Base-by-base conservation (phyloP, 2,797 vertebrate genomes). In the Cottoperca gobio region DNA sequence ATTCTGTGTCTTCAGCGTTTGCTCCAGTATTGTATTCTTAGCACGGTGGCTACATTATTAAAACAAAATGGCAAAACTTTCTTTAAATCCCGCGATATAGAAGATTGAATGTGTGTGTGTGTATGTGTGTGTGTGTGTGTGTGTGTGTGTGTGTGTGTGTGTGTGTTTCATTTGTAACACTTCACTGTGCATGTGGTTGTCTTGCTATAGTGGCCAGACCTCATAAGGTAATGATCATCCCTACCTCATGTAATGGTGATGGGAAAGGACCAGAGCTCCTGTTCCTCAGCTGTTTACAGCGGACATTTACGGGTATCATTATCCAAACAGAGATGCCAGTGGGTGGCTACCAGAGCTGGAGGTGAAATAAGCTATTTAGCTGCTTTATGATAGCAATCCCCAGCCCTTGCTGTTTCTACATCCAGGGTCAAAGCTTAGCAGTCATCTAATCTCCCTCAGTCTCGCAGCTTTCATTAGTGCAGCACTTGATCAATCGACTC, bases 351-450 rank as follows among this genome's bases (percentile, higher is more conserved):
- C 92, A 94, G 95, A 94, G 95, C 93, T 93, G 89, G 94, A 95
- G 95, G 94, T 95, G 91, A 94, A 95, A 94, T 93, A 93, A 94
- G 91, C 94, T 88, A 93, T 95, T 95, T 95, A 94, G 92, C 88
- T 88, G 70, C 92, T 95, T 96, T 94, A 94, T 94, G 95, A 94
- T 84, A 88, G 92, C 92, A 81, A 90, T 90, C 89, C 88, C 84
- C 87, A 60, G 86, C 82, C 82, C 84, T 87, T 84, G 82, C 78
- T 81, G 83, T 93, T 93, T 91, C 93, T 86, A 84, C 83, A 64
- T 89, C 76, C 86, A 84, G 90, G 91, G 92, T 92, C 87, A 91
- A 87, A 91, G 83, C 87, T 86, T 90, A 90, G 89, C 93, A 84
- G 83, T 75, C 78, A 81, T 88, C 89, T 88, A 88, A 89, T 84